A percentile compares a stretch with the other conserved stretches of the same genome.
Evolutionary conservation across 1,140 invertebrate genomes (phyloP).

Genomic region (Lepidurus packardi): DNA sequence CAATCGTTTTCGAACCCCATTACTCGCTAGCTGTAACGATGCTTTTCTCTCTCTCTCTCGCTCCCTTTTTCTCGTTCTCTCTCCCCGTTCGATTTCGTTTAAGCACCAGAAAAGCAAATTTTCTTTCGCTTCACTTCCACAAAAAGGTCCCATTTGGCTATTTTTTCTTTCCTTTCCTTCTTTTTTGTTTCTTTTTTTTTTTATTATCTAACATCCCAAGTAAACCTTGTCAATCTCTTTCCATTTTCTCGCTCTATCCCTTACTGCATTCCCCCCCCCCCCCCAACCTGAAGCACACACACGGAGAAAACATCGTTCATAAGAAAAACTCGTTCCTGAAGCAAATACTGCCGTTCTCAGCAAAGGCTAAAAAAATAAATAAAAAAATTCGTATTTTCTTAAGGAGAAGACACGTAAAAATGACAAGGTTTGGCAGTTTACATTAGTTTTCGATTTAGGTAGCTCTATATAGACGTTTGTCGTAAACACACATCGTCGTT

Average conservation of each 20-base stretch:
- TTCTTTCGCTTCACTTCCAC: constrained; percentile 2
- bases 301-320: no score
- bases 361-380: neutral
- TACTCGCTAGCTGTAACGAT: constrained; percentile 14
- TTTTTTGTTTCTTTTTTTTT: no score
- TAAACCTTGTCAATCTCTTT: constrained; percentile 9
- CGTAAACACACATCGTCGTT: constrained; percentile 9
- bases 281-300: neutral
- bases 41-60: neutral
- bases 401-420: constrained; percentile 6
- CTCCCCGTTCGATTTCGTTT: neutral
- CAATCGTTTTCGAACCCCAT: constrained; percentile 7
- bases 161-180: neutral
- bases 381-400: neutral
- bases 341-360: neutral
- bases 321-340: neutral
- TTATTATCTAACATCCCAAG: neutral
- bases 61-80: no score
- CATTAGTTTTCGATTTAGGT: constrained; percentile 19
- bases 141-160: neutral
- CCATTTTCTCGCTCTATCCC: constrained; percentile 9
- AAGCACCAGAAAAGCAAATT: neutral
- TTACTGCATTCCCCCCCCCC: neutral
- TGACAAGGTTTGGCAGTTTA: constrained; percentile 21
- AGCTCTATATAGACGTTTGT: neutral